Evolutionary conservation across 2,797 vertebrate genomes (phyloP).

Genomic region (Phrynocephalus forsythii): DNA sequence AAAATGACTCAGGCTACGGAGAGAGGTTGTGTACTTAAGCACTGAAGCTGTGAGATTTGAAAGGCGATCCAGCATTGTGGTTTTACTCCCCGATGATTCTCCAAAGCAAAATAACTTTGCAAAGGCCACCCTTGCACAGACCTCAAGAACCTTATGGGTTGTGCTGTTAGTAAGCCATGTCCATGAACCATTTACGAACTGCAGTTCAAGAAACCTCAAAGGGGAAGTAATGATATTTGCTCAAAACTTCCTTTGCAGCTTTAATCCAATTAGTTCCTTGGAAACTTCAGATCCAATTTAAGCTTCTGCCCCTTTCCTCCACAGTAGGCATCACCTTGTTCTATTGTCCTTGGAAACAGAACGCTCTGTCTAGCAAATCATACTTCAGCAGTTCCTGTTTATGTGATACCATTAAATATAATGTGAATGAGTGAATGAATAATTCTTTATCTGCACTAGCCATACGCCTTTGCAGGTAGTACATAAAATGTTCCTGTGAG

Average conservation of each 20-base stretch:
- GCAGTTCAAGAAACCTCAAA: slow-evolving; percentile 30
- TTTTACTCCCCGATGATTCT: neutral
- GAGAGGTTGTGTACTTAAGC: neutral
- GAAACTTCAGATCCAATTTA: slow-evolving; percentile 11
- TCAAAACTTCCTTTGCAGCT: slow-evolving; percentile 15
- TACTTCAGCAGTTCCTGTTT: neutral
- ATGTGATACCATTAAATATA: neutral
- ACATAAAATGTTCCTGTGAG: too few relatives aligned
- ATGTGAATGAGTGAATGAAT: too few relatives aligned
- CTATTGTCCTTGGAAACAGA: neutral
- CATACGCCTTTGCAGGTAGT: too few relatives aligned
- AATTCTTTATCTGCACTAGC: too few relatives aligned
- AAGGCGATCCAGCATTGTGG: neutral
- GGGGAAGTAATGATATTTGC: slow-evolving; percentile 12
- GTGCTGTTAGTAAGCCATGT: neutral
- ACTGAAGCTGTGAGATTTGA: neutral
- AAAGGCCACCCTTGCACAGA: slow-evolving; percentile 3
- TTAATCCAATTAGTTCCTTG: slow-evolving; percentile 7
- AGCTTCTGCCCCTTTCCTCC: neutral
- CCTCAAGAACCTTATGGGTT: neutral
- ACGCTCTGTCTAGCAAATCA: neutral
- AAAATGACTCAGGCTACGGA: neutral
- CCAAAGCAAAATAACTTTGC: neutral
- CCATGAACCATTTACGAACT: neutral
- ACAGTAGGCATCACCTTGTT: neutral